Percentiles rank a stretch among this genome's conserved stretches.
Conservation (phyloP, 2,113 vertebrate species). For the Malurus melanocephalus region DNA sequence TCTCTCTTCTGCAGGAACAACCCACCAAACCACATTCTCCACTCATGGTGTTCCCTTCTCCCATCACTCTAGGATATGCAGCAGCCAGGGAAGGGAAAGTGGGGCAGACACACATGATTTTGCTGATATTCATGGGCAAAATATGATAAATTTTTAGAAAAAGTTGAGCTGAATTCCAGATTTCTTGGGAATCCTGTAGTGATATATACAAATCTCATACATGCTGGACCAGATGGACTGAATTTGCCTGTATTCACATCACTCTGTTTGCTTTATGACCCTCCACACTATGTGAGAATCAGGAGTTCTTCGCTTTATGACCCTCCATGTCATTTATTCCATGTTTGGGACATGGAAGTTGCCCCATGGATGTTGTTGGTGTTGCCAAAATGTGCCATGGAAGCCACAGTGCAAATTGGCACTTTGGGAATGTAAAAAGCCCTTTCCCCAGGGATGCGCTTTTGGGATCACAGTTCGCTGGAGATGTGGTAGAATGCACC, state of each 20-base stretch:
- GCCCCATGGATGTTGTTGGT: background rate
- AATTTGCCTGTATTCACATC: background rate
- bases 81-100: background rate
- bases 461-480: background rate
- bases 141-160: too few species aligned
- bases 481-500: fast-evolving
- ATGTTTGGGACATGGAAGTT: background rate
- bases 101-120: background rate
- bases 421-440: background rate
- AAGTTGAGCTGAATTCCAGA: background rate
- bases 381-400: background rate
- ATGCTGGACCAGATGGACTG: background rate
- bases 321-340: too few species aligned
- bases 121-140: background rate
- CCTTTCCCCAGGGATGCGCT: fast-evolving
- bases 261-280: background rate
- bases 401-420: background rate
- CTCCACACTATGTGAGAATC: too few species aligned
- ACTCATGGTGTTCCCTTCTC: background rate
- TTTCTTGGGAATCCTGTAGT: background rate
- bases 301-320: too few species aligned
- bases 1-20: background rate
- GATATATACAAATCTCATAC: background rate
- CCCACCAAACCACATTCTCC: background rate
- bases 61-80: background rate